Evolutionary conservation across 37 sponge, comb jelly and placozoan species (phyloP).

Genomic region (Crambe crambe): DNA sequence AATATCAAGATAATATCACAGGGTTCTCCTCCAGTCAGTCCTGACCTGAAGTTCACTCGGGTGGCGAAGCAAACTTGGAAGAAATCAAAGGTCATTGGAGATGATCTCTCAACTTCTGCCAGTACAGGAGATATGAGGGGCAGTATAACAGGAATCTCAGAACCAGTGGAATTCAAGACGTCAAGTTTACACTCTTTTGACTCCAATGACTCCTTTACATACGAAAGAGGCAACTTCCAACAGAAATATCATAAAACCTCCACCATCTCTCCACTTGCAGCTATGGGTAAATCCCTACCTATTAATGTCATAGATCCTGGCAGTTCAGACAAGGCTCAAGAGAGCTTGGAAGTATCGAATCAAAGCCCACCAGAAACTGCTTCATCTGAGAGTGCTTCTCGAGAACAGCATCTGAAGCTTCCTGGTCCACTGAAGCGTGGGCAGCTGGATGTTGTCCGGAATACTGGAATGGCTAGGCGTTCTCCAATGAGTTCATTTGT

Average conservation of each 20-base stretch:
- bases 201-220: slow-evolving; percentile 1
- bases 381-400: not conserved
- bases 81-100: not conserved
- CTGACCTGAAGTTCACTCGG: slow-evolving; percentile 32
- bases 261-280: slow-evolving; percentile 29
- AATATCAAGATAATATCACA: slow-evolving; percentile 13
- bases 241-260: not conserved
- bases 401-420: not conserved
- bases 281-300: not conserved
- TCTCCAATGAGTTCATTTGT: not conserved
- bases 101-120: slow-evolving; percentile 6
- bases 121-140: slow-evolving; percentile 1
- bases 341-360: not conserved
- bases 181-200: slow-evolving; percentile 11
- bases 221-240: not conserved
- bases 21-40: slow-evolving; percentile 10
- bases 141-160: not conserved
- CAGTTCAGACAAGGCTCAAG: too few relatives aligned
- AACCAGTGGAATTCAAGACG: not conserved
- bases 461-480: not conserved
- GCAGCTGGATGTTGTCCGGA: not conserved
- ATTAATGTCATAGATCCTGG: too few relatives aligned
- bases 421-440: not conserved
- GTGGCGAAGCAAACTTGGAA: slow-evolving; percentile 12
- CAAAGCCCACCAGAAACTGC: not conserved